Conservation (phyloP, 2,888 invertebrate species). For the Cantharis rufa region DNA sequence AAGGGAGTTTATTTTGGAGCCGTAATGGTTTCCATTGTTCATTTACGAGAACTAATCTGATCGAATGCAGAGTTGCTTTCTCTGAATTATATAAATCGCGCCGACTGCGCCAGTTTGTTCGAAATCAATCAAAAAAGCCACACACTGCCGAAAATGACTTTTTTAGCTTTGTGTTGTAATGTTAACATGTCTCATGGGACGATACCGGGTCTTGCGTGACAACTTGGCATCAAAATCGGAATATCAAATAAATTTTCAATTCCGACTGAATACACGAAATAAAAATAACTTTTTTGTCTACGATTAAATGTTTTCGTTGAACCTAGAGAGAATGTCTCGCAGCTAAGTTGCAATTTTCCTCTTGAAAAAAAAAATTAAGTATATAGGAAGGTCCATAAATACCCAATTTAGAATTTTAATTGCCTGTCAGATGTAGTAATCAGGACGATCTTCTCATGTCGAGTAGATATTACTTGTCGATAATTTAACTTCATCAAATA, state of each 20-base stretch:
- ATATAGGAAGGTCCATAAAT: background rate
- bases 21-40: background rate
- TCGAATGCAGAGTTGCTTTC: background rate
- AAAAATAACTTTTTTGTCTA: background rate
- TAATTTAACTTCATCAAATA: constrained; percentile 25
- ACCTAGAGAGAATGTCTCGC: background rate
- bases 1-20: background rate
- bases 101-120: background rate
- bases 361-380: background rate
- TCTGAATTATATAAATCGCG: background rate
- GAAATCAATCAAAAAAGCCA: background rate
- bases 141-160: background rate
- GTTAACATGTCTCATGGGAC: background rate
- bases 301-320: background rate
- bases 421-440: constrained; percentile 21
- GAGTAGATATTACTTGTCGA: constrained; percentile 14
- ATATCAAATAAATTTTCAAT: background rate
- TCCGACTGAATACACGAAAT: background rate
- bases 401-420: constrained; percentile 14
- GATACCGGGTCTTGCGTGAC: background rate
- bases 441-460: constrained; percentile 3
- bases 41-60: background rate
- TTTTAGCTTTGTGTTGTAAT: background rate
- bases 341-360: background rate
- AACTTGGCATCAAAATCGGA: background rate